Conservation (phyloP, 2,797 vertebrate species). For the Chrysocyon brachyurus region DNA sequence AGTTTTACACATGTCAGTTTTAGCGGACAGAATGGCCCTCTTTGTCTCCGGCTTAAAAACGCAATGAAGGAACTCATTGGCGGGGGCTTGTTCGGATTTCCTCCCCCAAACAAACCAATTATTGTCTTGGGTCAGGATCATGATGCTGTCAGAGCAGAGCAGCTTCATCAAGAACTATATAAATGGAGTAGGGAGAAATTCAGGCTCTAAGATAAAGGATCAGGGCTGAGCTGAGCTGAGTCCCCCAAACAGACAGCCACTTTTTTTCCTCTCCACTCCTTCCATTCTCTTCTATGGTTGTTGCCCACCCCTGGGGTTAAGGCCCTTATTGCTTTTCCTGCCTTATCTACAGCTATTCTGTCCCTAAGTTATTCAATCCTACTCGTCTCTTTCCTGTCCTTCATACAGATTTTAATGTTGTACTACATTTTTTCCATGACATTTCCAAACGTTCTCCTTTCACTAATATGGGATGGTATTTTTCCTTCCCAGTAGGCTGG, state of each 20-base stretch:
- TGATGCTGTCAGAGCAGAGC: not conserved
- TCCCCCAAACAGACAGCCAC: no score
- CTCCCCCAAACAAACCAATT: not conserved
- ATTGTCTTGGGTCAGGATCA: not conserved
- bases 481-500: not conserved
- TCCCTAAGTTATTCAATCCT: not conserved
- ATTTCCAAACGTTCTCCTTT: constrained; percentile 17
- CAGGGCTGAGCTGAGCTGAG: not conserved
- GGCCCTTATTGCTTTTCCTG: not conserved
- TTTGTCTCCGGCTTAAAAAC: constrained; percentile 20
- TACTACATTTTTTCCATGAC: not conserved
- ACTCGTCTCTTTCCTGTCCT: not conserved
- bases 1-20: not conserved
- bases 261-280: not conserved
- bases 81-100: not conserved
- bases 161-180: not conserved
- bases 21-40: not conserved
- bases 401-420: constrained; percentile 13
- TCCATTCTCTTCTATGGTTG: not conserved
- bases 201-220: not conserved
- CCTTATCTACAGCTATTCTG: not conserved
- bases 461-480: not conserved
- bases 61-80: not conserved
- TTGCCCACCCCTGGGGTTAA: not conserved
- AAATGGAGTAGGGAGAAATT: not conserved